Percentiles rank a stretch among this genome's conserved stretches.
Evolutionary conservation across 1,140 invertebrate genomes (phyloP).

Genomic region (Drosophila sp.): DNA sequence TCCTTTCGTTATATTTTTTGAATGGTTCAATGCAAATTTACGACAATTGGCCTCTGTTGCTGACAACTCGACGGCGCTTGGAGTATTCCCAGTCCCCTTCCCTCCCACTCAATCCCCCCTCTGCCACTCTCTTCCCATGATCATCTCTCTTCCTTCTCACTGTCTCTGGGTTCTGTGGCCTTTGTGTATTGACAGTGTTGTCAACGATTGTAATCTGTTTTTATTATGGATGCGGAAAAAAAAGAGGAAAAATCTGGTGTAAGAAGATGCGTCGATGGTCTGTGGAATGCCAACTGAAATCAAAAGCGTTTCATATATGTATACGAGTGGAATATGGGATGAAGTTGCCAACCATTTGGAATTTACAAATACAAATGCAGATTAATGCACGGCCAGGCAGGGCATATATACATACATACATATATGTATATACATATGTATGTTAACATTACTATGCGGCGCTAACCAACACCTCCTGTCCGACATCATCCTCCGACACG

Average conservation of each 20-base stretch:
- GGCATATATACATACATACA: conserved; percentile 24
- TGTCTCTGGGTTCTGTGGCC: conserved; percentile 16
- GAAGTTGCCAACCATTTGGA: conserved; percentile 67
- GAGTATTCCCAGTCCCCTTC: background rate
- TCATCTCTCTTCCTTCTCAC: background rate
- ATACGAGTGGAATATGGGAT: conserved; percentile 25
- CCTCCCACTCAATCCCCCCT: background rate
- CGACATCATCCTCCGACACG: conserved; percentile 4
- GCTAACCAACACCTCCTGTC: conserved; percentile 59
- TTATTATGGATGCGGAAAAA: conserved; percentile 61
- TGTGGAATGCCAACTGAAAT: conserved; percentile 56
- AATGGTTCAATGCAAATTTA: conserved; percentile 69
- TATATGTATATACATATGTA: conserved; percentile 32
- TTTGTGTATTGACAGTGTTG: conserved; percentile 70
- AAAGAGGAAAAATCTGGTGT: conserved; percentile 38
- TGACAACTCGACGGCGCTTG: conserved; percentile 49
- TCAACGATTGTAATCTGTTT: conserved; percentile 74
- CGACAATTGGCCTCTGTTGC: conserved; percentile 67
- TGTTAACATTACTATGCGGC: conserved; percentile 73
- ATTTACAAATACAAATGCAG: conserved; percentile 55
- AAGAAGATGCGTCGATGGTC: conserved; percentile 45
- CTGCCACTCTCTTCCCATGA: background rate
- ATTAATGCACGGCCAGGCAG: conserved; percentile 47
- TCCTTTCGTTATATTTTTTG: conserved; percentile 47
- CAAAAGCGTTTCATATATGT: conserved; percentile 55